Conservation (phyloP, 2,113 vertebrate genomes). For the Piprites chloris region DNA sequence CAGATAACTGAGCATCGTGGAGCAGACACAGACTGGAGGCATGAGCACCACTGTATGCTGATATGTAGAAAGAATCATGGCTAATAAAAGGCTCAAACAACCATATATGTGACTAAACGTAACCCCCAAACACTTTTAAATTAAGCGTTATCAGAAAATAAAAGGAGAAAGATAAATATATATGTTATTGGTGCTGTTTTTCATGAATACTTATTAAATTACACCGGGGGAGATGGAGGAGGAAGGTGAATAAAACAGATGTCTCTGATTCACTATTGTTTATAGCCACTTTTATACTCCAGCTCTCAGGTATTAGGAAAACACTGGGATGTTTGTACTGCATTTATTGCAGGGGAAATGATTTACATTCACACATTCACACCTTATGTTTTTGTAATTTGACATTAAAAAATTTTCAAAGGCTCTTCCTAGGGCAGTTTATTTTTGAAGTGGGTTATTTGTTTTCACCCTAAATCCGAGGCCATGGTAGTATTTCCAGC, state of each 20-base stretch:
- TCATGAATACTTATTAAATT: conserved; percentile 14
- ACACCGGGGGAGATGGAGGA: neutral
- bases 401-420: conserved; percentile 7
- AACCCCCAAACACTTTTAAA: conserved; percentile 65
- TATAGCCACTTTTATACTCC: neutral
- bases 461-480: neutral
- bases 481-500: neutral
- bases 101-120: conserved; percentile 57
- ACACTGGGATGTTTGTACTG: neutral
- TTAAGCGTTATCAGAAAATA: conserved; percentile 60
- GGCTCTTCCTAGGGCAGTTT: conserved; percentile 24
- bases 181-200: neutral
- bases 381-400: neutral
- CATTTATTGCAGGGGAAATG: neutral
- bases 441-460: conserved; percentile 49
- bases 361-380: conserved; percentile 26
- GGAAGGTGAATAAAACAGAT: neutral
- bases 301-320: neutral
- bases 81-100: conserved; percentile 37
- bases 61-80: conserved; percentile 63
- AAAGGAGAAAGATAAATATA: conserved; percentile 58
- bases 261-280: neutral
- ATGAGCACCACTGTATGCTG: conserved; percentile 42
- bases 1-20: conserved; percentile 54
- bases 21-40: conserved; percentile 8